Evolutionary conservation across 2,797 vertebrate species (phyloP).

Genomic region (Semaprochilodus insignis): DNA sequence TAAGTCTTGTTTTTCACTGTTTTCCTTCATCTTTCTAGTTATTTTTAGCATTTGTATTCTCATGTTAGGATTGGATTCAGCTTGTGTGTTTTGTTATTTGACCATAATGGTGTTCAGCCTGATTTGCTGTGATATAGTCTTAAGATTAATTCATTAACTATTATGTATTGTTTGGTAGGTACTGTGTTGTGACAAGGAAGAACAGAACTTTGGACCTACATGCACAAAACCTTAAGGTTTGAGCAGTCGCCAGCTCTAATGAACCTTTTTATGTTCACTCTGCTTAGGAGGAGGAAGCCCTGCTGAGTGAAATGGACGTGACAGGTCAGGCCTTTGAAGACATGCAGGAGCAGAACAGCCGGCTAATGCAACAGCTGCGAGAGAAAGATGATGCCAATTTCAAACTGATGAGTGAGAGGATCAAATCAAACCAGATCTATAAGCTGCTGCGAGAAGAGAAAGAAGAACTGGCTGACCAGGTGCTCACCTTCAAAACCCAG

Average conservation of each 20-base stretch:
- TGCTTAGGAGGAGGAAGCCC: slow-evolving; percentile 87
- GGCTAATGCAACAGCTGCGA: slow-evolving; percentile 89
- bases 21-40: too few species aligned
- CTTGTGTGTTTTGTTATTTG: too few species aligned
- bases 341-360: slow-evolving; percentile 96
- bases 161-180: too few species aligned
- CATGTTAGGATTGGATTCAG: too few species aligned
- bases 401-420: slow-evolving; percentile 93
- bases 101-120: too few species aligned
- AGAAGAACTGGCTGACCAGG: slow-evolving; percentile 92
- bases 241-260: neutral
- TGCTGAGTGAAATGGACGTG: slow-evolving; percentile 93
- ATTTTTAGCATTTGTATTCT: too few species aligned
- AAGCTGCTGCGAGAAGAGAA: slow-evolving; percentile 94
- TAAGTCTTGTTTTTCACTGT: too few species aligned
- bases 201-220: neutral
- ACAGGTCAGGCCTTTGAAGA: slow-evolving; percentile 94
- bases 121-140: too few species aligned
- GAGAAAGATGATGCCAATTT: slow-evolving; percentile 97
- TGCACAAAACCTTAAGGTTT: neutral
- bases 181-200: neutral
- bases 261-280: neutral
- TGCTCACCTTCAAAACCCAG: slow-evolving; percentile 92
- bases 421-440: slow-evolving; percentile 96
- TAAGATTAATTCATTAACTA: too few species aligned